Evolutionary conservation across 2,888 invertebrate species (phyloP).

Genomic region (Philhelius pedissequus): DNA sequence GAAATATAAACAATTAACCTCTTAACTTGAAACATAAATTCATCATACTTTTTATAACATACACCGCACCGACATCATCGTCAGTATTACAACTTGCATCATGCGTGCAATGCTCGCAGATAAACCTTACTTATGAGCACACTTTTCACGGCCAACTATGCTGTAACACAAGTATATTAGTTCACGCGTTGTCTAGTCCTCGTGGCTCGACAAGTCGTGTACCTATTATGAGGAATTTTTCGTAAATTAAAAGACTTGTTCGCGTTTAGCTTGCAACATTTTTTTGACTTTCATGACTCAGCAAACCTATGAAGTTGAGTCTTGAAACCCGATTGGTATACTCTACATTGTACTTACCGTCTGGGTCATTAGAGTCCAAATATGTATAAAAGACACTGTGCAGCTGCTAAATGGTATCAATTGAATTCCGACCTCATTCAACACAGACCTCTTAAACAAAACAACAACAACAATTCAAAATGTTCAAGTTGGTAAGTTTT

Average conservation of each 20-base stretch:
- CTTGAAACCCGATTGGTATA: background rate
- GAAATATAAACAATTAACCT: background rate
- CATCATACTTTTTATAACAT: background rate
- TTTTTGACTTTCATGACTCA: conserved; percentile 45
- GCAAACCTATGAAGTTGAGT: background rate
- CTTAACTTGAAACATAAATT: background rate
- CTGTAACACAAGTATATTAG: conserved; percentile 21
- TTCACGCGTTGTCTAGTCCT: conserved; percentile 3
- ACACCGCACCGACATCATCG: background rate
- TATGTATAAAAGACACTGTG: conserved; percentile 31
- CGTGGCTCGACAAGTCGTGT: too few relatives aligned
- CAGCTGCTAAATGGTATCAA: conserved; percentile 46
- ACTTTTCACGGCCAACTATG: conserved; percentile 44
- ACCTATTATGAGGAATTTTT: background rate
- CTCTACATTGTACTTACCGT: background rate
- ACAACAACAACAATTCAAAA: conserved; percentile 71
- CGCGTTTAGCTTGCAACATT: background rate
- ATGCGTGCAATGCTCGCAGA: conserved; percentile 43
- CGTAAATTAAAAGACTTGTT: background rate
- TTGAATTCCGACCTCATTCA: conserved; percentile 70
- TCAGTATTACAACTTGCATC: conserved; percentile 4
- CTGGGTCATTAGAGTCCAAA: background rate
- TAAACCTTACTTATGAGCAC: background rate
- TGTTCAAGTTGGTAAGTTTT: conserved; percentile 79
- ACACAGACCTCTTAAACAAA: conserved; percentile 73